Conservation (phyloP, 2,113 vertebrate genomes). For the Hemiprocne comata region DNA sequence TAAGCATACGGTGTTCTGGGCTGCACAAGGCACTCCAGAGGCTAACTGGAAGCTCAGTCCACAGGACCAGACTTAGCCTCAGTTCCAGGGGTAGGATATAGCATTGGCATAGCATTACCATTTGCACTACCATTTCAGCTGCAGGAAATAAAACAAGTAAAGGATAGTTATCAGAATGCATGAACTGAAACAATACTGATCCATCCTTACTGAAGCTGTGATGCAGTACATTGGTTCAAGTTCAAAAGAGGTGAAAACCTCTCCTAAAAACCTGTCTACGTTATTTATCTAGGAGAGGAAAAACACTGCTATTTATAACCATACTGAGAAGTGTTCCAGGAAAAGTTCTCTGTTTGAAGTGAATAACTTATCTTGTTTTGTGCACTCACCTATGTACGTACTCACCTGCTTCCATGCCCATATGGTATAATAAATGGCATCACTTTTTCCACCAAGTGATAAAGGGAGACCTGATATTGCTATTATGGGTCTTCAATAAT, state of each 20-base stretch:
- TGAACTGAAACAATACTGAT: not conserved
- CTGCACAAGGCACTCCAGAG: not conserved
- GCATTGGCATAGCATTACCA: accelerated
- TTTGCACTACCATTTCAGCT: not conserved
- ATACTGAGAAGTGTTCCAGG: not conserved
- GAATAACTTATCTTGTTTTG: slow-evolving; percentile 8
- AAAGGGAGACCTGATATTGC: not conserved
- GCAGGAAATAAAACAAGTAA: not conserved
- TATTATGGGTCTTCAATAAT: not conserved
- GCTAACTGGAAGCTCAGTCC: not conserved
- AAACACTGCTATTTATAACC: not conserved
- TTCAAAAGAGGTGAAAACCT: not conserved
- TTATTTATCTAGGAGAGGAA: not conserved
- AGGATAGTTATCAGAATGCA: not conserved
- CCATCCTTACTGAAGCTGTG: not conserved
- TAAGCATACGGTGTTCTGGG: not conserved
- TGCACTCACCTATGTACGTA: not conserved
- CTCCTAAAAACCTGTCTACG: not conserved
- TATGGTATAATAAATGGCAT: not conserved
- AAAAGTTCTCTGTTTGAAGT: not conserved
- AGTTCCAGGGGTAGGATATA: not conserved
- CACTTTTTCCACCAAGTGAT: not conserved
- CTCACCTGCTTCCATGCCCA: not conserved
- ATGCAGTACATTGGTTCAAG: not conserved
- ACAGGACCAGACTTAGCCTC: not conserved